These are phyloP conservation scores for Harpalus rufipes DNA, from an alignment of 2,888 invertebrate species.

Conservation along the genomic window DNA sequence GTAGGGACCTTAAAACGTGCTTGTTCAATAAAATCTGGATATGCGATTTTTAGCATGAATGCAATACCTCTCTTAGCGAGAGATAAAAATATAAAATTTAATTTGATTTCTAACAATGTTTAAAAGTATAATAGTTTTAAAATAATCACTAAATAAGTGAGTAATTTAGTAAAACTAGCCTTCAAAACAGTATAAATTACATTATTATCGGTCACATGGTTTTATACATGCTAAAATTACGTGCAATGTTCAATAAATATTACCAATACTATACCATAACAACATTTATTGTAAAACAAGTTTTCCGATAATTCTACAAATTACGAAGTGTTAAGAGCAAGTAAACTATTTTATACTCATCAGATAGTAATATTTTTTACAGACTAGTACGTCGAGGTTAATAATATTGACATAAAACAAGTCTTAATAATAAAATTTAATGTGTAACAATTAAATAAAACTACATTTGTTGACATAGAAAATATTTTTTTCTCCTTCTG, in stretches of 20 bases:
- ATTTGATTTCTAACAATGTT: no score
- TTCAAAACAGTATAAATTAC: slow-evolving; percentile 52
- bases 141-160: not conserved
- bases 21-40: no score
- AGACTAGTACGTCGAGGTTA: not conserved
- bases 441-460: not conserved
- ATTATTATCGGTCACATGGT: slow-evolving; percentile 52
- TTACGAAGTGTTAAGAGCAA: no score
- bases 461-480: no score
- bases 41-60: no score
- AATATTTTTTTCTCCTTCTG: no score
- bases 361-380: not conserved
- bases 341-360: not conserved
- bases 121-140: not conserved
- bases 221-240: not conserved
- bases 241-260: not conserved
- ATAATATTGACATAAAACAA: not conserved
- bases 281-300: not conserved
- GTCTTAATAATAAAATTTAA: not conserved
- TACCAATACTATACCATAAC: not conserved
- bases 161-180: slow-evolving; percentile 34
- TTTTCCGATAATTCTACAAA: not conserved
- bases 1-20: no score
- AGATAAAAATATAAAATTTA: no score
- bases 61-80: no score